Percentiles rank a stretch among this genome's conserved stretches.
Conservation (phyloP, 2,888 invertebrate species). For the Drosophila affinis region DNA sequence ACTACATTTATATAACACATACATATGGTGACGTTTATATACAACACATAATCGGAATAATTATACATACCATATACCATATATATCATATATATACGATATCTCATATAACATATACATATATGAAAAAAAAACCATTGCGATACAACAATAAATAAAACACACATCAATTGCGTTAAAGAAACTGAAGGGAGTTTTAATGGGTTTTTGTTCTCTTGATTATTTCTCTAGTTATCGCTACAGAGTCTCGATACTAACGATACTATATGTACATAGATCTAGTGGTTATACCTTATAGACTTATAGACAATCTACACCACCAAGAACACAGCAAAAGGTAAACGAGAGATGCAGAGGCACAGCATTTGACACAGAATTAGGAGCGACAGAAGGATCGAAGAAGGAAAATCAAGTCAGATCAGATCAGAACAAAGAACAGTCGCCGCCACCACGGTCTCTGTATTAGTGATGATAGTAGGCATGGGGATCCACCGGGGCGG, state of each 20-base stretch:
- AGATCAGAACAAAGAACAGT: conserved; percentile 22
- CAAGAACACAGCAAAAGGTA: conserved; percentile 53
- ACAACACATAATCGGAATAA: conserved; percentile 67
- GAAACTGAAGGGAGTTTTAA: not conserved
- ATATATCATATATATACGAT: conserved; percentile 42
- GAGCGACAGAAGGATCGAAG: conserved; percentile 18
- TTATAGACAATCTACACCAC: conserved; percentile 45
- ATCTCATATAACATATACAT: conserved; percentile 61
- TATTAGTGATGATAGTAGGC: conserved; percentile 74
- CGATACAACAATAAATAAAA: conserved; percentile 69
- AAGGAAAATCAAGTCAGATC: conserved; percentile 7
- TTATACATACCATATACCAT: conserved; percentile 61
- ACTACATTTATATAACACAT: conserved; percentile 35
- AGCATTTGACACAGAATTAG: conserved; percentile 29
- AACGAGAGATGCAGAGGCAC: conserved; percentile 30
- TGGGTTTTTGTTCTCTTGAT: conserved; percentile 19
- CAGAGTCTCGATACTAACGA: conserved; percentile 58
- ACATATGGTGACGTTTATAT: conserved; percentile 60
- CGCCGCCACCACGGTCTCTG: conserved; percentile 39
- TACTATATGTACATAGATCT: conserved; percentile 59
- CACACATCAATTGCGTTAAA: conserved; percentile 61
- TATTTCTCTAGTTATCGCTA: conserved; percentile 45
- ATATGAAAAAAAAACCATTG: conserved; percentile 60
- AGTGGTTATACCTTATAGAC: conserved; percentile 40
- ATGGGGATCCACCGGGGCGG: conserved; percentile 63